Evolutionary conservation across 2,113 vertebrate species (phyloP).

Genomic region (Neolamprologus toae): DNA sequence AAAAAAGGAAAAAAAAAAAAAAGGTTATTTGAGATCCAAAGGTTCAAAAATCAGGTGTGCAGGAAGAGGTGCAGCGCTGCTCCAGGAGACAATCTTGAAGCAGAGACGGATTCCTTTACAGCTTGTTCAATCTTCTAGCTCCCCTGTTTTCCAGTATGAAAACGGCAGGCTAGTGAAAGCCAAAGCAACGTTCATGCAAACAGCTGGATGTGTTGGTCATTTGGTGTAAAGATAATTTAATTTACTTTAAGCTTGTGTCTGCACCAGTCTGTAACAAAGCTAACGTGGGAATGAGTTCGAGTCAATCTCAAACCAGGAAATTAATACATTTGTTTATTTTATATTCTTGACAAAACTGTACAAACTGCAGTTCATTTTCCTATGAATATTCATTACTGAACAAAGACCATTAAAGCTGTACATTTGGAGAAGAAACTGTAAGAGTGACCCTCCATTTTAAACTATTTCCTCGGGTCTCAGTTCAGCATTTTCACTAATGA

Average conservation of each 20-base stretch:
- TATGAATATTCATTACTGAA: background rate
- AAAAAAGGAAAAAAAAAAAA: accelerated
- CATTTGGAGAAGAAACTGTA: background rate
- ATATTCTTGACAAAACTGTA: background rate
- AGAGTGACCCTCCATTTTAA: background rate
- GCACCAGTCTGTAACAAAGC: background rate
- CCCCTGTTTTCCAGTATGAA: background rate
- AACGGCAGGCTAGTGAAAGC: accelerated
- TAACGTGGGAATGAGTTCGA: background rate
- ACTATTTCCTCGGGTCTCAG: background rate
- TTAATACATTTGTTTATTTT: background rate
- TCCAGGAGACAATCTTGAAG: background rate
- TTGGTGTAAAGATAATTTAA: background rate
- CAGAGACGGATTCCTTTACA: background rate
- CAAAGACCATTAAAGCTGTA: background rate
- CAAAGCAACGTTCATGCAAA: background rate
- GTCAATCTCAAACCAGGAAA: background rate
- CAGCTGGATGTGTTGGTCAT: background rate
- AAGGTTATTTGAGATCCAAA: background rate
- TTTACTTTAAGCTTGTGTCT: background rate
- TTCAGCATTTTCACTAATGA: background rate
- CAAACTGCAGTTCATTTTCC: background rate
- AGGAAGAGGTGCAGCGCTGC: background rate
- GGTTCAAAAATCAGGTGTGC: background rate
- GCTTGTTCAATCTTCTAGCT: accelerated